These are phyloP conservation scores for Sarcophaga bullata DNA, from an alignment of 1,140 invertebrate species.

Conservation along the genomic window DNA sequence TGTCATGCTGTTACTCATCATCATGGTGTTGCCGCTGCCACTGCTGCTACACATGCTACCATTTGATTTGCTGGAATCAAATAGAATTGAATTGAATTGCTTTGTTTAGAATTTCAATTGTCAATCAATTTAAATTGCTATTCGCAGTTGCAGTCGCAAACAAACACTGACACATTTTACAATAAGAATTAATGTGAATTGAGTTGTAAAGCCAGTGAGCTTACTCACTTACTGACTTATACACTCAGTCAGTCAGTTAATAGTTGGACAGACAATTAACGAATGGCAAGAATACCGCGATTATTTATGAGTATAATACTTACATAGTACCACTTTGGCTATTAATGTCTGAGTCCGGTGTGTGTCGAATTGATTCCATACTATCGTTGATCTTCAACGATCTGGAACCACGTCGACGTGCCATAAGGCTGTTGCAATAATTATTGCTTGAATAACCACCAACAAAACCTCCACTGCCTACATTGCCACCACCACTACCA, in stretches of 20 bases:
- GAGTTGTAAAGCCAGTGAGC: not conserved
- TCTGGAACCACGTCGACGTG: conserved; percentile 49
- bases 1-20: conserved; percentile 28
- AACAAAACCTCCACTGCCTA: conserved; percentile 19
- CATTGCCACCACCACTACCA: conserved; percentile 6
- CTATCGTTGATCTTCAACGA: conserved; percentile 51
- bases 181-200: too few species aligned
- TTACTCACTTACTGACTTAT: not conserved
- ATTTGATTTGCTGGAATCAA: conserved; percentile 38
- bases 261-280: not conserved
- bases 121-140: not conserved
- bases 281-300: not conserved
- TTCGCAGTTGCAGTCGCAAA: not conserved
- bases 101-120: not conserved
- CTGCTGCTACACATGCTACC: conserved; percentile 23
- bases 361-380: conserved; percentile 51
- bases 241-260: not conserved
- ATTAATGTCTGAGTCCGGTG: conserved; percentile 48
- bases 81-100: not conserved
- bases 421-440: conserved; percentile 49
- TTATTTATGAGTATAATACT: conserved; percentile 18
- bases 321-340: conserved; percentile 49
- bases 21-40: conserved; percentile 36
- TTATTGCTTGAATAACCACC: conserved; percentile 46
- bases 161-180: not conserved